A percentile compares a stretch with the other conserved stretches of the same genome.
Evolutionary conservation across 2,113 vertebrate genomes (phyloP).

Genomic region (Telmatochromis sp.): DNA sequence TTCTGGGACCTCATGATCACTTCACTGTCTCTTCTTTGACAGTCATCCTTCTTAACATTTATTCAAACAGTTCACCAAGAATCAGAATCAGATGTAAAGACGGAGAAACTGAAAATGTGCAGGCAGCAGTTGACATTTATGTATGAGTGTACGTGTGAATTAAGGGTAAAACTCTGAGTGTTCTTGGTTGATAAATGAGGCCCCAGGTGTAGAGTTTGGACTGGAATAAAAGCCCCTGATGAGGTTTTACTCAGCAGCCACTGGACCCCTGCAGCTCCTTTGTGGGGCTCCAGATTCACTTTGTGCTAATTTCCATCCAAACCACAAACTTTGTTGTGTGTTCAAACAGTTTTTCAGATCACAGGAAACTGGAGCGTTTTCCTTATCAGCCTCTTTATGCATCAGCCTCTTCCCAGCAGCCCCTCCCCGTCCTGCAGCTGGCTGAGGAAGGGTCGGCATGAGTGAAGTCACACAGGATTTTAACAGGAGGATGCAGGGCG

Average conservation of each 20-base stretch:
- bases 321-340: conserved; percentile 16
- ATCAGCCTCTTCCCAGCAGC: not conserved
- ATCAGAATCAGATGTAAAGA: not conserved
- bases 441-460: not conserved
- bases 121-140: not conserved
- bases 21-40: not conserved
- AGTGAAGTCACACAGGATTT: not conserved
- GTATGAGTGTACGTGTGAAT: not conserved
- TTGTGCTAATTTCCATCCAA: not conserved
- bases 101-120: not conserved
- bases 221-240: not conserved
- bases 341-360: not conserved
- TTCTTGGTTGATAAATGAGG: not conserved
- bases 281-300: not conserved
- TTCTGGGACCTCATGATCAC: not conserved
- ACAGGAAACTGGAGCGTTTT: not conserved
- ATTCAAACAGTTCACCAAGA: not conserved
- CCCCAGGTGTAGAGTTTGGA: not conserved
- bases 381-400: not conserved
- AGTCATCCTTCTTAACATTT: not conserved
- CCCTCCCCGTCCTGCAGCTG: not conserved
- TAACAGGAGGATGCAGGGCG: not conserved
- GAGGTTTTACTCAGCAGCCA: not conserved
- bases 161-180: not conserved
- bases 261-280: not conserved